Base-by-base conservation (phyloP, 2,113 vertebrate genomes). In the Oreocharis arfaki region DNA sequence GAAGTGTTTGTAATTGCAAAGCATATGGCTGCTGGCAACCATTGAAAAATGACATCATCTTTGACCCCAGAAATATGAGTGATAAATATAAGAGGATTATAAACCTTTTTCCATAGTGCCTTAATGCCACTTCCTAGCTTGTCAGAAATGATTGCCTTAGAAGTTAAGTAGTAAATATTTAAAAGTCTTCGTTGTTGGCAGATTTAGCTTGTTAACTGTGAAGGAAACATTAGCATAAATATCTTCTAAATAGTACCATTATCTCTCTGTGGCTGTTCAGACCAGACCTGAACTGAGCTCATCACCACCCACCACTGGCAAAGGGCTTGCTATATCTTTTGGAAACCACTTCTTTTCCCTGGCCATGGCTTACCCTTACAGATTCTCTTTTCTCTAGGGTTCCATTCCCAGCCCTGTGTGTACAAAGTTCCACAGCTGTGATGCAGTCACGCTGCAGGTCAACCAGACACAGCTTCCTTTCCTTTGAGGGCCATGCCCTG, bases 71-170 rank as follows among this genome's bases (percentile, higher is more conserved):
- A 93, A 97, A 89, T 60, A 86, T 0, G 0, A 86, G 50, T 76
- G 93, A 93, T 94, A 96, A 93, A 93, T 91, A 59, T 90, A 96
- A 95, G 90, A 91, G 64, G 93, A 96, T 97, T 97, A 96, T 50
- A 83, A 94, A 79, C 68, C 41, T 82, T 94, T 95, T 96, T 86
- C 83, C 79, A 79, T 41, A 85, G 46, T 74, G 49, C 60, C 95
- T 96, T 96, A 96, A 86, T 91, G 71, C 47, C 86, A 57, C 81
- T 93, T 95, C 87, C 69, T 91, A 93, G 71, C 78, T 96, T 96
- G 95, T 95, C 95, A 97, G 71, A 95, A 97, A 88, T 88, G 9
- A 96, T 76, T 93, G 83, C 93, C 68, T 94, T 94, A 93, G 87
- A 91, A 97, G 64, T 32, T 92, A 90, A 91, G 78, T 84, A 93